These are phyloP conservation scores for Hipposideros armiger DNA, from an alignment of 2,113 vertebrate species.

Conservation along the genomic window DNA sequence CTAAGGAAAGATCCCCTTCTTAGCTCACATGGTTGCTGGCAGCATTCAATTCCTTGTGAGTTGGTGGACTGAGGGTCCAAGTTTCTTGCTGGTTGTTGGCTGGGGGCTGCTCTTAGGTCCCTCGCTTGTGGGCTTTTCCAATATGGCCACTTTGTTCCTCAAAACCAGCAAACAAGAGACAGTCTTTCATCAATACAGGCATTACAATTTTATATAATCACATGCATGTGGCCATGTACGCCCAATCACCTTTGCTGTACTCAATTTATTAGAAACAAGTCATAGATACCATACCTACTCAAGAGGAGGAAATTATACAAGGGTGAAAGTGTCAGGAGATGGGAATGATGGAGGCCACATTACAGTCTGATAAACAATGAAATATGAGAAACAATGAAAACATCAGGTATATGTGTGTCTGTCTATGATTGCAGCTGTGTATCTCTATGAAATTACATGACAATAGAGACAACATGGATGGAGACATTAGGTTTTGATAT, in stretches of 20 bases:
- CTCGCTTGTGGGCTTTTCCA: background rate
- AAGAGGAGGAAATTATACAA: background rate
- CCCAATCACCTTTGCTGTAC: background rate
- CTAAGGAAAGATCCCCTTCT: background rate
- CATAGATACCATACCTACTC: background rate
- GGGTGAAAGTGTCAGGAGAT: background rate
- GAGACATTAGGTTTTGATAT: background rate
- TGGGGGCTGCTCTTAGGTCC: background rate
- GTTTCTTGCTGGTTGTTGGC: background rate
- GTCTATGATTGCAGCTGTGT: background rate
- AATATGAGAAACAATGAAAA: background rate
- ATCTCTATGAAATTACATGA: background rate
- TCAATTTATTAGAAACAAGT: conserved; percentile 1
- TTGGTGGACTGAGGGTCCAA: background rate
- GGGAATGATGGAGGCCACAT: background rate
- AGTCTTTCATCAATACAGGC: background rate
- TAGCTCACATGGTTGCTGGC: background rate
- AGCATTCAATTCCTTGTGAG: background rate
- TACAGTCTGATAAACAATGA: background rate
- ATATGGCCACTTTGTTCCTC: background rate
- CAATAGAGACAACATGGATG: background rate
- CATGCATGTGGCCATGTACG: background rate
- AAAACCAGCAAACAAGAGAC: background rate
- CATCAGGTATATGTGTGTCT: background rate
- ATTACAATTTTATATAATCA: background rate